phyloP scores from a whole-genome alignment of 2,888 invertebrate species.

The Suillia variegata region DNA sequence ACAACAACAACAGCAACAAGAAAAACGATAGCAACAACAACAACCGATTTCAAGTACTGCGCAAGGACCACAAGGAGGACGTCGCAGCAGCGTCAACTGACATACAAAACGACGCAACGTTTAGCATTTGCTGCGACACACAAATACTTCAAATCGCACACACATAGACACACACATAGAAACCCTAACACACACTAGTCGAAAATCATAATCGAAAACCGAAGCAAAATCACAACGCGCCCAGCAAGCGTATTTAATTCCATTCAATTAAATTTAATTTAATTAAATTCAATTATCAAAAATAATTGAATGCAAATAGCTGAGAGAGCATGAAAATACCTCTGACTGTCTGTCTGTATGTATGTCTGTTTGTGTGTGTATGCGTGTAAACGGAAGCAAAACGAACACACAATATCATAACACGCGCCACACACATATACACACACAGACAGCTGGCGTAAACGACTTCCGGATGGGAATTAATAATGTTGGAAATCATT shows the following conservation, averaged over 20 bases:
- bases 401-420: no score
- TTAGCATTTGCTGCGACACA: background rate
- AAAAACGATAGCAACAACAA: background rate
- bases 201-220: background rate
- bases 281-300: slow-evolving; percentile 50
- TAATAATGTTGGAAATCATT: no score
- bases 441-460: no score
- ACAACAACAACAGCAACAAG: background rate
- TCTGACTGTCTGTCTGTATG: background rate
- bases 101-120: background rate
- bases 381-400: background rate
- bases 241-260: no score
- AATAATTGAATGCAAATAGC: slow-evolving; percentile 48
- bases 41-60: background rate
- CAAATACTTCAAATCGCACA: background rate
- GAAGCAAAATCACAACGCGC: background rate
- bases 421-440: no score
- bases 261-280: slow-evolving; percentile 33
- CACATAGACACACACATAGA: background rate
- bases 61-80: background rate
- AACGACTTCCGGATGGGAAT: no score
- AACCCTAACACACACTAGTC: background rate
- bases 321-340: slow-evolving; percentile 9
- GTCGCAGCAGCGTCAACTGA: no score
- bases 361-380: background rate